phyloP scores from a whole-genome alignment of 2,113 vertebrate genomes.

The Lampris incognitus region DNA sequence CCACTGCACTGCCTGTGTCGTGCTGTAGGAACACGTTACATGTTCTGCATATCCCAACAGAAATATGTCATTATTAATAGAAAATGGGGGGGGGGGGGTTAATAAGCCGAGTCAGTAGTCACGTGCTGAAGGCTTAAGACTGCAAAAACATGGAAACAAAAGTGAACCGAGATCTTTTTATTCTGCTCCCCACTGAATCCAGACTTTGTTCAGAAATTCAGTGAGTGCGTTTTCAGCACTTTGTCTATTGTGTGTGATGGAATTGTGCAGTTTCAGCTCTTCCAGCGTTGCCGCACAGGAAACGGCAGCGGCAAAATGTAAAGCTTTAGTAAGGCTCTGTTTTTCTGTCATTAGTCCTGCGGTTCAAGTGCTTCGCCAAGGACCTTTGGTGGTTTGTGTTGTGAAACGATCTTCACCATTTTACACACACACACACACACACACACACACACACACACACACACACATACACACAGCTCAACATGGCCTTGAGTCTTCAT shows the following conservation, averaged over 20 bases:
- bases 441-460: no score
- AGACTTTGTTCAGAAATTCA: conserved; percentile 56
- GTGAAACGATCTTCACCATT: conserved; percentile 42
- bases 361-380: conserved; percentile 53
- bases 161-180: conserved; percentile 69
- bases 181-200: conserved; percentile 51
- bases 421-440: conserved; percentile 28
- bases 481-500: conserved; percentile 64
- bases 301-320: conserved; percentile 28
- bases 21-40: conserved; percentile 63
- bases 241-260: conserved; percentile 28
- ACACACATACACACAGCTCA: conserved; percentile 4
- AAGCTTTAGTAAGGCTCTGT: conserved; percentile 28
- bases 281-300: conserved; percentile 35
- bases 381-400: conserved; percentile 42
- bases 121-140: conserved; percentile 48
- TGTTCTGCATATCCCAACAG: conserved; percentile 60
- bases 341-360: conserved; percentile 53
- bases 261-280: conserved; percentile 45
- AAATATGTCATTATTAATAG: conserved; percentile 70
- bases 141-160: conserved; percentile 65
- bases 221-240: conserved; percentile 52
- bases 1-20: conserved; percentile 69
- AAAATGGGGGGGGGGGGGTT: conserved; percentile 47
- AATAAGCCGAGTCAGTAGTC: conserved; percentile 65